These are phyloP conservation scores for Pelochelys cantorii DNA, from an alignment of 2,797 vertebrate genomes.

Conservation along the genomic window DNA sequence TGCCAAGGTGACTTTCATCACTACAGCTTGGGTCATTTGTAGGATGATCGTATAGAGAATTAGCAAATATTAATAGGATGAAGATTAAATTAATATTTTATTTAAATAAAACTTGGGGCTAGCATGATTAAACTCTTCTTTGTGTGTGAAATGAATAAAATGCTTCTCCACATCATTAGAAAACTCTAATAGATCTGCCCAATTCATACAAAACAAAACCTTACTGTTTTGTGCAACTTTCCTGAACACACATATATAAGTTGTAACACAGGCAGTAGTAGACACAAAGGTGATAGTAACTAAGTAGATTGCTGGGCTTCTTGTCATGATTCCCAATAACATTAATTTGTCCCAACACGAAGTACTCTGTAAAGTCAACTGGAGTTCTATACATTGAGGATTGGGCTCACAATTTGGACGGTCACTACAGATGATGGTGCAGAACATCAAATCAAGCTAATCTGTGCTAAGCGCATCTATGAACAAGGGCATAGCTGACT, in stretches of 20 bases:
- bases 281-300: not conserved
- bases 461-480: not conserved
- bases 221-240: not conserved
- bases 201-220: not conserved
- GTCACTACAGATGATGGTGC: not conserved
- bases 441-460: not conserved
- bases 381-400: not conserved
- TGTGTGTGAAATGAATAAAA: not conserved
- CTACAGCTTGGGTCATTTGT: not conserved
- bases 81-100: not conserved
- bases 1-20: constrained; percentile 51
- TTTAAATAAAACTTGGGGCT: not conserved
- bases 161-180: not conserved
- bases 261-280: not conserved
- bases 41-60: not conserved
- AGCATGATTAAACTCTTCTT: not conserved
- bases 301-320: not conserved
- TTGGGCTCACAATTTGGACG: fast-evolving
- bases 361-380: not conserved
- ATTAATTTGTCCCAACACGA: not conserved
- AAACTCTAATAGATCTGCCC: not conserved
- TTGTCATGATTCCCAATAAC: not conserved
- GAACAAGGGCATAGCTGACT: not conserved
- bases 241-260: not conserved
- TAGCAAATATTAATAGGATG: not conserved